Base-by-base conservation (phyloP, 2,888 invertebrate genomes). In the Eupsilia transversa region DNA sequence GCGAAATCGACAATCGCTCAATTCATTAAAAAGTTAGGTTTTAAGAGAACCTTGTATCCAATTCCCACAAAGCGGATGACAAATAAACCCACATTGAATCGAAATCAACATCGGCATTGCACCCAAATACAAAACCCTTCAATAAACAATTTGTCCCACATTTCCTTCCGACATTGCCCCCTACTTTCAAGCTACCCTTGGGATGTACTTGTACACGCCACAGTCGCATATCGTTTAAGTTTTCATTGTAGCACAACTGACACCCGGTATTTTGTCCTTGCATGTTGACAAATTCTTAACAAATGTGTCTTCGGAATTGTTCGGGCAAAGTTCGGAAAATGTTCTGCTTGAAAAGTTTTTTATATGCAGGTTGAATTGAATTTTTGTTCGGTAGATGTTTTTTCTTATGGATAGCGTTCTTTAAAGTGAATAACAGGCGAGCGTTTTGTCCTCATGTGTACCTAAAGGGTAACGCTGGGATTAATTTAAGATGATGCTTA, bases 181-280 rank as follows among this genome's bases (percentile, higher is more conserved):
- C 60, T 27, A 73, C 17, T 27, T 64, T 12, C 27, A 64, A 78
- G 69, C 35, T 63, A 64, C 81, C 71, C 78, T 82, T 69, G 83
- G 70, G 77, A 61, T 64, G 68, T 78, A 72, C 73, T 59, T 64
- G 68, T 78, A 72, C 73, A 63, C 72, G 74, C 73, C 54, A 74
- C 72, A 70, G 80, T 77, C 78, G 52, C 72, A 79, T 57, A 76
- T 63, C 85, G 79, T 81, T 86, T 86, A 87, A 87, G 84, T 88
- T 88, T 88, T 82, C 88, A 86, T 73, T 85, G 82, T 73, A 72
- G 69, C 80, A 56, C 66, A 79, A 69, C 74, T 79, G 83, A 79
- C 79, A 60, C 72, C n/a, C 77, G 72, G 83, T 73, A 86, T 88
- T 88, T 89, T 56, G 75, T 88, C 83, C 88, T 85, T 85, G 76